Evolutionary conservation across 2,113 vertebrate species (phyloP).

Genomic region (Scartelaos histophorus): DNA sequence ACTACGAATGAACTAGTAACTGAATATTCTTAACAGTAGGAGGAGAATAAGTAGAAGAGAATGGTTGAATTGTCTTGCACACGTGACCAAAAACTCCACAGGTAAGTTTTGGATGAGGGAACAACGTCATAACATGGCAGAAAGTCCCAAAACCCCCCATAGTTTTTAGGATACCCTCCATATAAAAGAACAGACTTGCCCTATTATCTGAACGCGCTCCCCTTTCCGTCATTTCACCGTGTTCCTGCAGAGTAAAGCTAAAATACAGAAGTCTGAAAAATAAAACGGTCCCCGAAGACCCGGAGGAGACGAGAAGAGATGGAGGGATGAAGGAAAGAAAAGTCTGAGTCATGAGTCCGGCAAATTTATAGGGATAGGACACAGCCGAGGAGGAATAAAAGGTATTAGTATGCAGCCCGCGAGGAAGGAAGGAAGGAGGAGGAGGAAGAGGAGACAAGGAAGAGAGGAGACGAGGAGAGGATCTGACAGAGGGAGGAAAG

Average conservation of each 20-base stretch:
- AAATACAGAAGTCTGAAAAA: constrained; percentile 9
- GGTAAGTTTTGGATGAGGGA: no score
- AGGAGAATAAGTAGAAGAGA: no score
- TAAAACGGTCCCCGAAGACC: constrained; percentile 30
- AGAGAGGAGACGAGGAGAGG: not conserved
- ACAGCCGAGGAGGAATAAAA: constrained; percentile 25
- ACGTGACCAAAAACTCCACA: no score
- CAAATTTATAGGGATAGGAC: constrained; percentile 54
- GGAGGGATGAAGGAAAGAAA: constrained; percentile 25
- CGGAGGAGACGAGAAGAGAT: not conserved
- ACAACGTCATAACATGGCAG: no score
- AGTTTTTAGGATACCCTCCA: not conserved
- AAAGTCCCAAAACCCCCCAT: not conserved
- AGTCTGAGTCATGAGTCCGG: constrained; percentile 58
- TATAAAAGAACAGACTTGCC: not conserved
- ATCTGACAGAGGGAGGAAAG: not conserved
- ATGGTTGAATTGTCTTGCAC: no score
- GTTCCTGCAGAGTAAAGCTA: not conserved
- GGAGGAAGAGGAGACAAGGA: constrained; percentile 8
- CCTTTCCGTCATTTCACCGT: not conserved
- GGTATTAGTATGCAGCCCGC: constrained; percentile 46
- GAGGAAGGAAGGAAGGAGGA: constrained; percentile 13
- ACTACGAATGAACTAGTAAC: no score
- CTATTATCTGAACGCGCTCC: not conserved
- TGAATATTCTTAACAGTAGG: no score